Percentiles rank a stretch among this genome's conserved stretches.
Conservation (phyloP, 2,113 vertebrate species). For the Lepidothrix coronata region DNA sequence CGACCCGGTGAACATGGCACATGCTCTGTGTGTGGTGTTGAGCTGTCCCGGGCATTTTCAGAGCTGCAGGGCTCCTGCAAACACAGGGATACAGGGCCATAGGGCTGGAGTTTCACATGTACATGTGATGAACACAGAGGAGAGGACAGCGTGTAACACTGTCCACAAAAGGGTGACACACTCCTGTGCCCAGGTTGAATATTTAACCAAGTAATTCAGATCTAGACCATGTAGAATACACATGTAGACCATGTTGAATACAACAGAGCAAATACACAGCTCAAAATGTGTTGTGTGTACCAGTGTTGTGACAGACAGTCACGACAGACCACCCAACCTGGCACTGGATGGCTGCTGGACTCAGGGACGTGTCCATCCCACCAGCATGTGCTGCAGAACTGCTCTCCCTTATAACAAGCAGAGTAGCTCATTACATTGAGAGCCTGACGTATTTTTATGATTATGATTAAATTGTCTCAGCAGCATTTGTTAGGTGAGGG, state of each 20-base stretch:
- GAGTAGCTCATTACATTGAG: not conserved
- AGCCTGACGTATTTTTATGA: not conserved
- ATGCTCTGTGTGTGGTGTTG: not conserved
- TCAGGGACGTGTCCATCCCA: rapidly evolving
- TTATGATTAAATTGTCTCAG: not conserved
- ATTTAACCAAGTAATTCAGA: rapidly evolving
- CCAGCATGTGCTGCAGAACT: not conserved
- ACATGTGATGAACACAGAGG: rapidly evolving
- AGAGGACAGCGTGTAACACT: rapidly evolving
- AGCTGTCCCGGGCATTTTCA: not conserved
- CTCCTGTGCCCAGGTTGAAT: rapidly evolving
- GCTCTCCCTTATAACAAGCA: not conserved
- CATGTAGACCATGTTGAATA: rapidly evolving
- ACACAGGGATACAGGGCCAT: rapidly evolving
- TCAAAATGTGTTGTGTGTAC: rapidly evolving
- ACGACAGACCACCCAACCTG: rapidly evolving
- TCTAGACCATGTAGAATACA: rapidly evolving
- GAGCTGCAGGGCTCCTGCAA: not conserved
- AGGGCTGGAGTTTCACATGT: rapidly evolving
- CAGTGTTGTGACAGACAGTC: rapidly evolving
- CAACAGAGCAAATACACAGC: rapidly evolving
- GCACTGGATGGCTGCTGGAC: not conserved
- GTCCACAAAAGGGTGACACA: not conserved
- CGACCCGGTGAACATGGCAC: not conserved
- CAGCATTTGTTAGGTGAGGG: not conserved